Conservation (phyloP, 2,888 invertebrate species). For the Dryococelus australis region DNA sequence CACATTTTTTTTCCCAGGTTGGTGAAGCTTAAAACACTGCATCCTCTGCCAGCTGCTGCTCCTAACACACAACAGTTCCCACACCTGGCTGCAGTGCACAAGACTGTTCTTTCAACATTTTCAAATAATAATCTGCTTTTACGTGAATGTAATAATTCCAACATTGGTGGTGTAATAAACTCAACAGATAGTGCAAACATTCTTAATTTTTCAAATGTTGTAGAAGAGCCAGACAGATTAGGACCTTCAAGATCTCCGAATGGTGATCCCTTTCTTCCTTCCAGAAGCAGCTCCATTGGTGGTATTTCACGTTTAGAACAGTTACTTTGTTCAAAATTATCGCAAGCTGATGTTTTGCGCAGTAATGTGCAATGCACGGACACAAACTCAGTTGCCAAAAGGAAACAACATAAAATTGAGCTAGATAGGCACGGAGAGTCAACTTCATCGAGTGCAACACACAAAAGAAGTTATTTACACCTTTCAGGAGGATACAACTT, state of each 20-base stretch:
- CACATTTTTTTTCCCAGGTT: neutral
- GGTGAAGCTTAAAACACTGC: neutral
- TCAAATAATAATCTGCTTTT: no score
- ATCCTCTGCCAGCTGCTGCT: neutral
- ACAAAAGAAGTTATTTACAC: neutral
- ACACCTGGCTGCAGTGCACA: neutral
- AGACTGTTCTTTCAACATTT: neutral
- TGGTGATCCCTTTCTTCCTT: neutral
- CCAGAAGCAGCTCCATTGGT: neutral
- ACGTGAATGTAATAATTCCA: neutral
- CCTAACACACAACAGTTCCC: neutral
- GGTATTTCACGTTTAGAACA: neutral
- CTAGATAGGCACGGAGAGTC: neutral
- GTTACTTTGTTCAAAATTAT: neutral
- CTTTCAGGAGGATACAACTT: neutral
- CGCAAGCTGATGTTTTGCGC: neutral
- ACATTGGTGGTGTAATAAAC: neutral
- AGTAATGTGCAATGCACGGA: neutral
- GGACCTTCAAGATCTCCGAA: neutral
- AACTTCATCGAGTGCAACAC: neutral
- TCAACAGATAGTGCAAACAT: neutral
- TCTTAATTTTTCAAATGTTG: neutral
- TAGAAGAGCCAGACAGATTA: neutral
- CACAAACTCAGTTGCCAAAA: neutral
- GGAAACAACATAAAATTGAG: neutral